Conservation (phyloP, 2,888 invertebrate genomes). For the Philonicus albiceps region DNA sequence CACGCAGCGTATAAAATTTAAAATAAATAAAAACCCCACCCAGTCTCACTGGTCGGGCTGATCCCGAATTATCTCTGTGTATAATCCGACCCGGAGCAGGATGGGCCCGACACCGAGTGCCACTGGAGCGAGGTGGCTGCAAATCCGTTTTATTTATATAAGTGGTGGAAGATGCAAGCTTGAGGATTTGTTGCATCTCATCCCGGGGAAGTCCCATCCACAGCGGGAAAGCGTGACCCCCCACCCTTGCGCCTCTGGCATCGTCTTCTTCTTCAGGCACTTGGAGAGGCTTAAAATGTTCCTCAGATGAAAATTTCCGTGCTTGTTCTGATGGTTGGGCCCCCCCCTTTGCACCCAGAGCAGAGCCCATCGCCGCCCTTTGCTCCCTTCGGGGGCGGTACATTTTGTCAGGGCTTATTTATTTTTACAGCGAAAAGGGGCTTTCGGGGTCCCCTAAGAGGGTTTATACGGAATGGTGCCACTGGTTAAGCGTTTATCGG, state of each 20-base stretch:
- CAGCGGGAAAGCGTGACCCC: background rate
- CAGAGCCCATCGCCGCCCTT: background rate
- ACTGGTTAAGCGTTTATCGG: background rate
- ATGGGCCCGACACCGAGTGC: background rate
- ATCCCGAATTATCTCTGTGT: background rate
- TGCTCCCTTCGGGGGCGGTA: background rate
- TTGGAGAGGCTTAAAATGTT: background rate
- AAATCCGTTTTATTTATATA: background rate
- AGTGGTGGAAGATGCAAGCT: background rate
- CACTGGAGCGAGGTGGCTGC: background rate
- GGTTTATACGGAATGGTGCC: background rate
- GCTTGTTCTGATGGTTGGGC: background rate
- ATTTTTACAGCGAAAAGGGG: background rate
- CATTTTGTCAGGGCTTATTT: background rate
- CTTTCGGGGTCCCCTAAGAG: background rate
- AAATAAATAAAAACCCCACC: background rate
- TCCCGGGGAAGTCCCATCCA: background rate
- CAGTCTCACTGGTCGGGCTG: background rate
- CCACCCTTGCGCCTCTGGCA: background rate
- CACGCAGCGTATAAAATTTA: background rate
- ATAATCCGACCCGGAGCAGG: background rate
- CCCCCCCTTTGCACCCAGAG: background rate
- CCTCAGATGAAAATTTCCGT: background rate
- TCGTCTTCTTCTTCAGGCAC: background rate
- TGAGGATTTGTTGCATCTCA: background rate